Evolutionary conservation across 2,113 vertebrate genomes (phyloP), one percentile per base, ranked within the genome.

Genomic region (Sialia sialis): DNA sequence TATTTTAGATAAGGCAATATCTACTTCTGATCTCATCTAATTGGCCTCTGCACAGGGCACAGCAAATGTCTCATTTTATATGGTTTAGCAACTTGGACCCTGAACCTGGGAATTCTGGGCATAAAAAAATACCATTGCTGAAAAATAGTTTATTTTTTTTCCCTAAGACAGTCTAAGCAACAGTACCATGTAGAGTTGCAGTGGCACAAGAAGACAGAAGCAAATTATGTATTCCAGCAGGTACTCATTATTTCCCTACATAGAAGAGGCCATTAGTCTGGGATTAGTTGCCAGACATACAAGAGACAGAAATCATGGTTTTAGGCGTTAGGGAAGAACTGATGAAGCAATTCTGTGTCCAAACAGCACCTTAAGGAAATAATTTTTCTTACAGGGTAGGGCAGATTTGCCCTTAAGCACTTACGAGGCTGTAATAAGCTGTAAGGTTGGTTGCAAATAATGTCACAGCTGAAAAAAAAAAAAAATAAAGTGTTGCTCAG

Each of bases 281-380:
- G 66, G 27, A 62, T 84, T 90, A 68, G 56, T 43, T 94, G 89
- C 68, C 78, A 78, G 52, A 60, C 7, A 0, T 60, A 43, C 19
- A 58, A 93, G 91, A 92, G 25, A 32, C 36, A 87, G 69, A 90
- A 84, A 75, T 92, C 30, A 27, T 74, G 38, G 52, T 13, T 91
- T 94, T 70, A 67, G 67, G 63, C 90, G 70, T 94, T 86, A 52
- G 54, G 9, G 38, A 41, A 79, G 84, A 89, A 67, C 34, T 0
- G 0, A 30, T 87, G 77, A 89, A 92, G 80, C 73, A 72, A 55
- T 90, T 94, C 64, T 87, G 56, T 89, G 32, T 67, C 68, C 74
- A 67, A 81, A 93, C 39, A 81, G 48, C 83, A 91, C 93, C 93
- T 84, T 49, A 82, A 93, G 94, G 93, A 97, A 95, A 94, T 89